These are phyloP conservation scores for Trichomalopsis sarcophagae DNA, from an alignment of 1,140 invertebrate genomes.

Conservation along the genomic window DNA sequence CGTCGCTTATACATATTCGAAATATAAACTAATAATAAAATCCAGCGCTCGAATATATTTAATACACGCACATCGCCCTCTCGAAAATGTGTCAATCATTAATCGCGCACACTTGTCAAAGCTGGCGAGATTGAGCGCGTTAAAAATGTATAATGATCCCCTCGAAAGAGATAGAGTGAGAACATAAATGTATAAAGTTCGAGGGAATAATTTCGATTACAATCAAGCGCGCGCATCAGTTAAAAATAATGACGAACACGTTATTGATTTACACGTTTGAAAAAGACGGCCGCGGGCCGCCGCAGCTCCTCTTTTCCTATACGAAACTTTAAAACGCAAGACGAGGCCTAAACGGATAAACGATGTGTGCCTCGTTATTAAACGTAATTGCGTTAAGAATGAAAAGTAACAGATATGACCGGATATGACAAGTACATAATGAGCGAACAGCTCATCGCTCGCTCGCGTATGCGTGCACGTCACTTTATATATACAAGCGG, in stretches of 20 bases:
- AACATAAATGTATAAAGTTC: background rate
- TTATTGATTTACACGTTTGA: background rate
- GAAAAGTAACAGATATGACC: background rate
- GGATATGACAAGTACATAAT: slow-evolving; percentile 4
- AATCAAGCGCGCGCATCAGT: background rate
- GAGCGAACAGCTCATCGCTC: background rate
- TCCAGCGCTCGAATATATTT: too few relatives aligned
- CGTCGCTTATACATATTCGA: background rate
- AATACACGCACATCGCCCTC: too few relatives aligned
- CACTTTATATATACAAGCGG: background rate
- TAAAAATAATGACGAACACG: background rate
- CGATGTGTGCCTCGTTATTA: background rate
- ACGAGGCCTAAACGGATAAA: background rate
- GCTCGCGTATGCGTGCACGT: background rate
- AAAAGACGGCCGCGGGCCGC: background rate
- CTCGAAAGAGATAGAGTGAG: background rate
- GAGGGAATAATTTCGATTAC: background rate
- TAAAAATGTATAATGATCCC: too few relatives aligned
- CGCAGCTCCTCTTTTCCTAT: background rate
- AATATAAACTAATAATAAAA: background rate
- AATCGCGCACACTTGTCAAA: too few relatives aligned
- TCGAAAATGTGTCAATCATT: too few relatives aligned
- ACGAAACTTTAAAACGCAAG: background rate
- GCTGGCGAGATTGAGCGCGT: too few relatives aligned
- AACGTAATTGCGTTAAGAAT: background rate